Evolutionary conservation across 2,888 invertebrate species (phyloP).

Genomic region (Petrolisthes cinctipes): DNA sequence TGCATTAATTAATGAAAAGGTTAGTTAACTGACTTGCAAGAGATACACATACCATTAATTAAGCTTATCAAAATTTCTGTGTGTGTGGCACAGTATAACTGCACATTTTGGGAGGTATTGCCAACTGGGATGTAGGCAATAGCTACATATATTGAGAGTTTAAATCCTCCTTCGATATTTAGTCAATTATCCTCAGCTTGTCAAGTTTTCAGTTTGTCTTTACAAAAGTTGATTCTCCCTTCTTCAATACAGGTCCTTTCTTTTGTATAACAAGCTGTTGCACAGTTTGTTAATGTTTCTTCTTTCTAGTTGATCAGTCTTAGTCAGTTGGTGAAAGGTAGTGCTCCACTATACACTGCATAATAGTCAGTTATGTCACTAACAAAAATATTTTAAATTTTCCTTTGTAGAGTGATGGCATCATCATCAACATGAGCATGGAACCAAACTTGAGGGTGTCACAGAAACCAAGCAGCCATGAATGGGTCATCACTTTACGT

Average conservation of each 20-base stretch:
- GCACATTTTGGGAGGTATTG: too few species aligned
- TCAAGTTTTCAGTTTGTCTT: too few species aligned
- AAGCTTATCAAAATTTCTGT: background rate
- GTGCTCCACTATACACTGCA: background rate
- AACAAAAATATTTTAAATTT: background rate
- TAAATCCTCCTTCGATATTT: too few species aligned
- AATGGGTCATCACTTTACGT: slow-evolving; percentile 76
- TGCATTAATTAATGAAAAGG: slow-evolving; percentile 68
- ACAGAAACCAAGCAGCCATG: slow-evolving; percentile 75
- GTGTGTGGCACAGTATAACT: too few species aligned
- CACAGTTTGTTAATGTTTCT: background rate
- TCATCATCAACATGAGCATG: slow-evolving; percentile 69
- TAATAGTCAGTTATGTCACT: slow-evolving; percentile 65
- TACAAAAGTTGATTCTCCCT: too few species aligned
- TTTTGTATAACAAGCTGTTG: background rate
- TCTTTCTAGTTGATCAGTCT: background rate
- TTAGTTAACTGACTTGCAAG: background rate
- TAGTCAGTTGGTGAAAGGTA: background rate
- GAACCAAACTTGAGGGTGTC: slow-evolving; percentile 76
- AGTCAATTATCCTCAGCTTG: too few species aligned
- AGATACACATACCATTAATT: too few species aligned
- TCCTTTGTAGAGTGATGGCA: slow-evolving; percentile 68
- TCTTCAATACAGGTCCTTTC: too few species aligned
- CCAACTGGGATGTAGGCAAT: too few species aligned
- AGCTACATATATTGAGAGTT: too few species aligned